These are phyloP conservation scores for Prenolepis imparis DNA, from an alignment of 2,888 invertebrate genomes.

Conservation along the genomic window DNA sequence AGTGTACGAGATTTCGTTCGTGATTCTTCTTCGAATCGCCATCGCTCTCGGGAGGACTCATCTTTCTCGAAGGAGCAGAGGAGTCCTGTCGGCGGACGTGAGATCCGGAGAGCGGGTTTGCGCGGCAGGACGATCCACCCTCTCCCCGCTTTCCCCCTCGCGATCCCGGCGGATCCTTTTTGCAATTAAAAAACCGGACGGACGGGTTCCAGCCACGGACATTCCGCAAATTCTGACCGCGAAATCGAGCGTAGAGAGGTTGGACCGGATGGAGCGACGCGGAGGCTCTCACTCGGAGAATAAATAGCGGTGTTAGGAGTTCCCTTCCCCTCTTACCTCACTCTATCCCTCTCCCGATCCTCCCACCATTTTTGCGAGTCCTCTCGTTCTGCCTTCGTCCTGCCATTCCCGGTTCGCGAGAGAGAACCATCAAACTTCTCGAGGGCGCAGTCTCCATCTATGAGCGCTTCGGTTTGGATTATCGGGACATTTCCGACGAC, in stretches of 20 bases:
- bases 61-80: conserved; percentile 38
- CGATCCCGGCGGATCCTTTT: conserved; percentile 81
- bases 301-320: conserved; percentile 77
- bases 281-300: conserved; percentile 70
- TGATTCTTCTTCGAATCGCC: conserved; percentile 23
- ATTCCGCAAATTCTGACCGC: conserved; percentile 85
- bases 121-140: conserved; percentile 54
- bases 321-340: conserved; percentile 22
- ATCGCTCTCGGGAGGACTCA: conserved; percentile 27
- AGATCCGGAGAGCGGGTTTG: conserved; percentile 66
- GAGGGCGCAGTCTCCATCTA: conserved; percentile 60
- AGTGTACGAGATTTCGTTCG: neutral
- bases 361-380: conserved; percentile 30
- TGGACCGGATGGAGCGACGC: conserved; percentile 50
- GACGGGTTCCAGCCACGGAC: conserved; percentile 84
- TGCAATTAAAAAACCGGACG: conserved; percentile 86
- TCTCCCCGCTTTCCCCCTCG: conserved; percentile 19
- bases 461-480: conserved; percentile 33
- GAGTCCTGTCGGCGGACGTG: conserved; percentile 60
- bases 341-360: conserved; percentile 13
- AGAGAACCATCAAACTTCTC: conserved; percentile 75
- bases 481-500: conserved; percentile 30
- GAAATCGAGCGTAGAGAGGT: conserved; percentile 82
- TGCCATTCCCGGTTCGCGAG: conserved; percentile 25
- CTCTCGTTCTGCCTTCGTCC: neutral